Conservation (phyloP, 2,888 invertebrate genomes). For the Pristionchus fissidentatus region DNA sequence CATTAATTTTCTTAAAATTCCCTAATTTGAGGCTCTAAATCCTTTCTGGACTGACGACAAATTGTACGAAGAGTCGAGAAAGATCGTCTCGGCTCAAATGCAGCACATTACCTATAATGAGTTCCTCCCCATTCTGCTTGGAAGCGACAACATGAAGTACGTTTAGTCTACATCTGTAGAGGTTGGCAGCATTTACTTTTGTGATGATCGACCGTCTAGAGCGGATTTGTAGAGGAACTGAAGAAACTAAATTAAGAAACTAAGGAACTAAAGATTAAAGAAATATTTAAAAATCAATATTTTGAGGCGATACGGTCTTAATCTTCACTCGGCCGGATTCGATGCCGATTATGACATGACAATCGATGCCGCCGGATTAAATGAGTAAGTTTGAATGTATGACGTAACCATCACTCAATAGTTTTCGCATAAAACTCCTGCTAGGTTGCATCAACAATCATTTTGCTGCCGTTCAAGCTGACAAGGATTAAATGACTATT, state of each 20-base stretch:
- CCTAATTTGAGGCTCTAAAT: constrained; percentile 62
- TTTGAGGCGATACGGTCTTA: constrained; percentile 83
- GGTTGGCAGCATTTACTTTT: not conserved
- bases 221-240: not conserved
- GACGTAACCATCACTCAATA: constrained; percentile 38
- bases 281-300: not conserved
- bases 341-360: constrained; percentile 80
- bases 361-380: constrained; percentile 85
- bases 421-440: not conserved
- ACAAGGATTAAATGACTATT: not conserved
- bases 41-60: constrained; percentile 74
- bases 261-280: not conserved
- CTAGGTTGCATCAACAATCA: not conserved
- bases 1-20: not conserved
- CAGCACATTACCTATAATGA: constrained; percentile 78
- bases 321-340: constrained; percentile 81
- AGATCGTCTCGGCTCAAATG: constrained; percentile 80
- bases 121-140: constrained; percentile 74
- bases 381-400: constrained; percentile 83
- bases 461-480: too few species aligned
- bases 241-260: not conserved
- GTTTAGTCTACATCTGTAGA: constrained; percentile 19
- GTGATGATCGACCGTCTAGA: not conserved
- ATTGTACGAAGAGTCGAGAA: constrained; percentile 76
- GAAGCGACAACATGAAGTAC: constrained; percentile 67